Evolutionary conservation across 2,113 vertebrate species (phyloP).

Genomic region (Hippocampus guttulatus): DNA sequence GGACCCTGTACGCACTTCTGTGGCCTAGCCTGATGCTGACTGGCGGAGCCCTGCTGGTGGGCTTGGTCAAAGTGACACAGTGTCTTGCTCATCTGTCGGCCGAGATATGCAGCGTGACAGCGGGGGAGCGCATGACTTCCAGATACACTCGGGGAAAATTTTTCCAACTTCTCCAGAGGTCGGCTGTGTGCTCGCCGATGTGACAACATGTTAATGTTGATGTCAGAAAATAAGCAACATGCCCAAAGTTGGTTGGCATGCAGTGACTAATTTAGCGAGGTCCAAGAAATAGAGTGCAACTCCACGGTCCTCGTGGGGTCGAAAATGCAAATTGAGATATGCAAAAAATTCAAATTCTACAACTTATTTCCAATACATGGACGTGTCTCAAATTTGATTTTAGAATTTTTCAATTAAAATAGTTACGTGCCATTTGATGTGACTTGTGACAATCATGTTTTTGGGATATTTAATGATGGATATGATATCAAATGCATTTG

Average conservation of each 20-base stretch:
- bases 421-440: no score
- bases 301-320: background rate
- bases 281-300: background rate
- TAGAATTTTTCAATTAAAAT: no score
- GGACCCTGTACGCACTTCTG: slow-evolving; percentile 65
- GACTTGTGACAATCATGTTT: no score
- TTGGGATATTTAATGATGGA: no score
- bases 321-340: no score
- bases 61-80: slow-evolving; percentile 77
- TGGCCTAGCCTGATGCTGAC: slow-evolving; percentile 77
- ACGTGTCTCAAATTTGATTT: no score
- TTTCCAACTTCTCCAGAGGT: slow-evolving; percentile 46
- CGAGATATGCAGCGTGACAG: slow-evolving; percentile 27
- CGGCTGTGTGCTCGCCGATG: slow-evolving; percentile 29
- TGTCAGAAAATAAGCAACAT: background rate
- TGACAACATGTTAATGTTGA: slow-evolving; percentile 7
- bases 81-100: slow-evolving; percentile 65
- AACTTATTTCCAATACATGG: no score
- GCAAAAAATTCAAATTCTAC: no score
- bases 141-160: slow-evolving; percentile 28
- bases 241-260: background rate
- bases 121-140: slow-evolving; percentile 15
- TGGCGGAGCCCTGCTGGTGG: slow-evolving; percentile 74
- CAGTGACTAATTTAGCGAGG: background rate
- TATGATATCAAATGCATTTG: no score